Evolutionary conservation across 2,888 invertebrate genomes (phyloP).

Genomic region (Mythimna vitellina): DNA sequence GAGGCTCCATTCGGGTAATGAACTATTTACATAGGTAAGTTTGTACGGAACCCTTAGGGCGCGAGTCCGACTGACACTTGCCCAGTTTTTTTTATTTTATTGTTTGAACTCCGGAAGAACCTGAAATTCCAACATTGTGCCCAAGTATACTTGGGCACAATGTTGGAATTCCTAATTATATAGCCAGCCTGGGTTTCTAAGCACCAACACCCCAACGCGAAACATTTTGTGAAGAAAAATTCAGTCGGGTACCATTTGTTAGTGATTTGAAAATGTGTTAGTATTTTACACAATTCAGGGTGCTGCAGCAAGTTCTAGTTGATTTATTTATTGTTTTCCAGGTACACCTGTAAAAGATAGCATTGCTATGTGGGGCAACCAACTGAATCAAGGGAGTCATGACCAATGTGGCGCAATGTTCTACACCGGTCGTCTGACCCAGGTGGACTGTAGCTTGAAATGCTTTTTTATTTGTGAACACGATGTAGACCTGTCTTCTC

Average conservation of each 20-base stretch:
- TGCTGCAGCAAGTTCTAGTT: not conserved
- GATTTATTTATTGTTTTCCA: constrained; percentile 14
- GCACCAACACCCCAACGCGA: not conserved
- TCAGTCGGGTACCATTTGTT: too few species aligned
- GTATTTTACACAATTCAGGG: not conserved
- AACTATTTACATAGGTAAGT: too few species aligned
- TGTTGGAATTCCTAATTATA: not conserved
- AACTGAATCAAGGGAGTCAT: not conserved
- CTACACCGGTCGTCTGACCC: constrained; percentile 24
- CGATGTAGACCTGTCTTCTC: not conserved
- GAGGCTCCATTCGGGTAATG: too few species aligned
- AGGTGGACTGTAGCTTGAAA: constrained; percentile 26
- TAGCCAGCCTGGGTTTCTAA: not conserved
- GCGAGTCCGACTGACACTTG: too few species aligned
- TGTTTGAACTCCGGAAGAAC: too few species aligned
- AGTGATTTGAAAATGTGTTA: not conserved
- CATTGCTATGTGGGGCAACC: constrained; percentile 18
- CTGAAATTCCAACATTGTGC: too few species aligned
- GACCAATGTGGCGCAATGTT: constrained; percentile 43
- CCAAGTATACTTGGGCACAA: too few species aligned
- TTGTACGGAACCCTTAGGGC: too few species aligned
- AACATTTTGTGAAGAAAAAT: not conserved
- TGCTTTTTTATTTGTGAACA: constrained; percentile 37
- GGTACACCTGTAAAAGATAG: constrained; percentile 23
- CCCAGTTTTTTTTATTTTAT: too few species aligned